Conservation (phyloP, 1,140 invertebrate species). For the Dendrolimus punctatus region DNA sequence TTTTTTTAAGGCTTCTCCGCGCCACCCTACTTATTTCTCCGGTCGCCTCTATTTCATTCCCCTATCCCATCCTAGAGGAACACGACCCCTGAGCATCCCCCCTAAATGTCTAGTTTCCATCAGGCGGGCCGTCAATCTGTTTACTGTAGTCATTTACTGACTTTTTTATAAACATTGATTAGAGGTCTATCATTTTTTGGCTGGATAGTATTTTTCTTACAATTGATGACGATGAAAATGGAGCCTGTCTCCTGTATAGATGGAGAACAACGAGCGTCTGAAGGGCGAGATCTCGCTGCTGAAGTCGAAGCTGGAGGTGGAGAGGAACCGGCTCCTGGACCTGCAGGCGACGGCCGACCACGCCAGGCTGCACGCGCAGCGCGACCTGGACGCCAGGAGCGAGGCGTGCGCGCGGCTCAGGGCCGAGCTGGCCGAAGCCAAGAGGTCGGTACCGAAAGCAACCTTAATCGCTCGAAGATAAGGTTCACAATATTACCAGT, state of each 20-base stretch:
- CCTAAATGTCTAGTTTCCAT: no score
- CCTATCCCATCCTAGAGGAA: no score
- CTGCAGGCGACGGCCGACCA: slow-evolving; percentile 55
- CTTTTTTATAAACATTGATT: no score
- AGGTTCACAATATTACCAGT: no score
- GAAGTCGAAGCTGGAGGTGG: slow-evolving; percentile 67
- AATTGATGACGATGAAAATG: not conserved
- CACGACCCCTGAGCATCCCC: no score
- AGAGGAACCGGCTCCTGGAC: slow-evolving; percentile 59
- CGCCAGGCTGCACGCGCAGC: slow-evolving; percentile 64
- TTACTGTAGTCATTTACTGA: no score
- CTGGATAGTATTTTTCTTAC: no score
- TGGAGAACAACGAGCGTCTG: slow-evolving; percentile 60
- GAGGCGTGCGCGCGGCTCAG: slow-evolving; percentile 72
- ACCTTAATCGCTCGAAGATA: not conserved
- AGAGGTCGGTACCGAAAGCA: slow-evolving; percentile 29
- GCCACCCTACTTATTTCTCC: no score
- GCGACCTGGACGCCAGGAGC: slow-evolving; percentile 70
- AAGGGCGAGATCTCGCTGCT: slow-evolving; percentile 68
- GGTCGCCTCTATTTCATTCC: no score
- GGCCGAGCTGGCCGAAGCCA: slow-evolving; percentile 63
- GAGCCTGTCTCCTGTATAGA: slow-evolving; percentile 15
- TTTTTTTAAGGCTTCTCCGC: no score
- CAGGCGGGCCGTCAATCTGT: no score
- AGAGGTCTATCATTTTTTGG: no score